Percentiles rank a stretch among this genome's conserved stretches.
phyloP scores from a whole-genome alignment of 2,888 invertebrate genomes.

The Pseudanteris insignis region DNA sequence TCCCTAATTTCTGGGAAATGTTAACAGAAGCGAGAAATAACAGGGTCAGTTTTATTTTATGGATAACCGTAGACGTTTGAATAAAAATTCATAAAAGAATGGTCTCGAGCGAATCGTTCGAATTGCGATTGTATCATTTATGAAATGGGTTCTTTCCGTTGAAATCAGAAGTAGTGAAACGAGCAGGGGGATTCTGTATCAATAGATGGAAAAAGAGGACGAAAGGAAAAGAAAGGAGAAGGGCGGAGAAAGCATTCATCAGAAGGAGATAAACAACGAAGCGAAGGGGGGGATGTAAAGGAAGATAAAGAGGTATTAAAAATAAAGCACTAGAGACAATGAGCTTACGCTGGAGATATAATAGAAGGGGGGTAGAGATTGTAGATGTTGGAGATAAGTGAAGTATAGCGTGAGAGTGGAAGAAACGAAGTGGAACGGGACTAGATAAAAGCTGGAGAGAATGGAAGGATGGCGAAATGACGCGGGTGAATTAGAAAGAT shows the following conservation, averaged over 20 bases:
- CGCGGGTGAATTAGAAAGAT: conserved; percentile 16
- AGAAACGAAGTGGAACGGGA: conserved; percentile 24
- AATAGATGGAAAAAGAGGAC: neutral
- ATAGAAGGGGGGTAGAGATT: conserved; percentile 12
- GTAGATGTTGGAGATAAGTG: conserved; percentile 36
- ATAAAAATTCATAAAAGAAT: no score
- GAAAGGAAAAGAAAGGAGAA: neutral
- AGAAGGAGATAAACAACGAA: conserved; percentile 23
- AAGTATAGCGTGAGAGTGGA: conserved; percentile 26
- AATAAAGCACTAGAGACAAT: conserved; percentile 32
- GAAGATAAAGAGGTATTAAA: conserved; percentile 38
- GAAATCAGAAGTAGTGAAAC: no score
- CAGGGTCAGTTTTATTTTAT: no score
- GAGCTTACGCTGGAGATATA: conserved; percentile 23
- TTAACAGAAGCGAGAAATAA: no score
- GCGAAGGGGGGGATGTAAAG: no score
- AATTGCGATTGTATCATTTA: no score
- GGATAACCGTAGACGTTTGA: no score
- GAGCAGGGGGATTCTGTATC: no score
- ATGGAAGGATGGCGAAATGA: conserved; percentile 9
- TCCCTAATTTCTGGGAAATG: no score
- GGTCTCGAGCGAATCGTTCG: no score
- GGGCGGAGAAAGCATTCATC: no score
- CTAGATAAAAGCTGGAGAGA: conserved; percentile 17
- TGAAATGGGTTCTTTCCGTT: no score